Evolutionary conservation across 1,140 invertebrate species (phyloP).

Genomic region (Pseudachorutes palmiensis): DNA sequence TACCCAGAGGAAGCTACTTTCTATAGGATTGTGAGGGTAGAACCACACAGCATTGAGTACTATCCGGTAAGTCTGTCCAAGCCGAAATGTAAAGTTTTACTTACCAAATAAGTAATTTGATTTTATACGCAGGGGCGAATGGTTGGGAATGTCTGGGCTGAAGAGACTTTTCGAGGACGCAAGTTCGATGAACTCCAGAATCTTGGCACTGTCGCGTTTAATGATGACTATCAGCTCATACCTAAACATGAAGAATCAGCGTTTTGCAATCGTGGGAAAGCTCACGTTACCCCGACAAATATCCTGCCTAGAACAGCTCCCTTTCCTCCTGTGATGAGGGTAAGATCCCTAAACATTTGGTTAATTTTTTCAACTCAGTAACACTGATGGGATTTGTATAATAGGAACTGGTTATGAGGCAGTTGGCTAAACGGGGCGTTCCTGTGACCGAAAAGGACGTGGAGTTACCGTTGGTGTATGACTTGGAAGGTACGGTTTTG

Average conservation of each 20-base stretch:
- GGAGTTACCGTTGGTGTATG: conserved; percentile 4
- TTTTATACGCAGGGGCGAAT: conserved; percentile 13
- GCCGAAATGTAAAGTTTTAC: no score
- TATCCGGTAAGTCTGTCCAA: not conserved
- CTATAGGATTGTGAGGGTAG: conserved; percentile 2
- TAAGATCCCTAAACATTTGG: not conserved
- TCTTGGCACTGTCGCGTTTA: conserved; percentile 15
- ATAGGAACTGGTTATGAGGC: conserved; percentile 15
- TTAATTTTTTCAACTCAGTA: not conserved
- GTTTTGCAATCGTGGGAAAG: conserved; percentile 10
- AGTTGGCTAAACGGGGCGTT: not conserved
- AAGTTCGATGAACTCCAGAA: not conserved
- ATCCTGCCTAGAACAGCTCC: conserved; percentile 16
- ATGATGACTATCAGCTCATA: conserved; percentile 24
- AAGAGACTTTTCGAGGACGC: conserved; percentile 17
- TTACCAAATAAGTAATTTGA: no score
- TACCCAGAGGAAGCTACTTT: conserved; percentile 20
- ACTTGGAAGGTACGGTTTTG: not conserved
- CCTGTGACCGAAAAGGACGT: not conserved
- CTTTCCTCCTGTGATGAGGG: conserved; percentile 26
- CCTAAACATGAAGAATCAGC: conserved; percentile 22
- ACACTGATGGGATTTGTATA: not conserved
- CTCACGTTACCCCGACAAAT: not conserved
- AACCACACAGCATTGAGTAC: conserved; percentile 11
- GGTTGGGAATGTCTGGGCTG: conserved; percentile 16